Percentiles rank a stretch among this genome's conserved stretches.
These are phyloP conservation scores for Plemyria rubiginata DNA, from an alignment of 2,888 invertebrate species.

Conservation along the genomic window DNA sequence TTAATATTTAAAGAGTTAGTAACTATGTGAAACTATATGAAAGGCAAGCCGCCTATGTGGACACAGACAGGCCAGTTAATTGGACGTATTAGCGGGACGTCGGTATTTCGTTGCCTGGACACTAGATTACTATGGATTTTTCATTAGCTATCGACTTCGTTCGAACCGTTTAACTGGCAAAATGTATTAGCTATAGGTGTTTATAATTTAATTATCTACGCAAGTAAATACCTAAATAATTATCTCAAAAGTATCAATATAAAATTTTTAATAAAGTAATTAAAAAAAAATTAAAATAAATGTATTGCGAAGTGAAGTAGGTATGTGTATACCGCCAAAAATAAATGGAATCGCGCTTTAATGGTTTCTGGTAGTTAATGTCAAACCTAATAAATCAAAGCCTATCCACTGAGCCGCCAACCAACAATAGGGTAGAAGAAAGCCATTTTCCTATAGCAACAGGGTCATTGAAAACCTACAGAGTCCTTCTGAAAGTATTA, in stretches of 20 bases:
- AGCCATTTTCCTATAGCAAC: constrained; percentile 78
- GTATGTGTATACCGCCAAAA: too few relatives aligned
- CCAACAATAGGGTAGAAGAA: constrained; percentile 66
- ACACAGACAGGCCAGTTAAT: constrained; percentile 7
- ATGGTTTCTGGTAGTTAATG: too few relatives aligned
- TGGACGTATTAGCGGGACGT: constrained; percentile 17
- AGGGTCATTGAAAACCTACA: constrained; percentile 71
- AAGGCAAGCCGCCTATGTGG: constrained; percentile 1
- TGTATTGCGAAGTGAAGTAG: too few relatives aligned
- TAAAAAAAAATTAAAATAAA: too few relatives aligned
- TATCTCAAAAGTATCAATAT: neutral
- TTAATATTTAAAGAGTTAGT: neutral
- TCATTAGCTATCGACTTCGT: constrained; percentile 5
- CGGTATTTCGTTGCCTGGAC: constrained; percentile 19
- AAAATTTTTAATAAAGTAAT: neutral
- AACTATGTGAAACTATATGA: constrained; percentile 2
- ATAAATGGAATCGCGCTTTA: too few relatives aligned
- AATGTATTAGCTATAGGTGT: neutral
- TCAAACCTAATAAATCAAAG: constrained; percentile 54
- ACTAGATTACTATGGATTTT: constrained; percentile 17
- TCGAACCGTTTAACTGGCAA: neutral
- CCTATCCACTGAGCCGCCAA: constrained; percentile 49
- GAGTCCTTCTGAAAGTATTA: constrained; percentile 78
- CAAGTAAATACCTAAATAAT: neutral
- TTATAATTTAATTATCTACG: neutral